Evolutionary conservation across 2,113 vertebrate species (phyloP).

Genomic region (Neogobius melanostomus): DNA sequence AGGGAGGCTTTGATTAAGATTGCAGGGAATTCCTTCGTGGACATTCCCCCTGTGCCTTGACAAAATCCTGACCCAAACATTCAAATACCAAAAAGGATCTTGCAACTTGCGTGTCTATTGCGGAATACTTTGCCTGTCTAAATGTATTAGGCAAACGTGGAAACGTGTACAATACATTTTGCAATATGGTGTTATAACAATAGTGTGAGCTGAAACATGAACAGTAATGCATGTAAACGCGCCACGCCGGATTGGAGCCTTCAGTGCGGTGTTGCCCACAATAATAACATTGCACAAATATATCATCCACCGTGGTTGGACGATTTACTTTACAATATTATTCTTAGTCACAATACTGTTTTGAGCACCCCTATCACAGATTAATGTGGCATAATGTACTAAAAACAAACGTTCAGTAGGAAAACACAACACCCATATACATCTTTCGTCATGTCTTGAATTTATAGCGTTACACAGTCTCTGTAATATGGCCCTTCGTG

Average conservation of each 20-base stretch:
- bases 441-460: background rate
- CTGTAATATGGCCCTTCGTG: slow-evolving; percentile 19
- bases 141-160: background rate
- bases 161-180: background rate
- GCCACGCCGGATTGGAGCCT: too few species aligned
- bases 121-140: slow-evolving; percentile 18
- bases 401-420: background rate
- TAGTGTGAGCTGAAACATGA: too few species aligned
- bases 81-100: slow-evolving; percentile 38
- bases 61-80: slow-evolving; percentile 27
- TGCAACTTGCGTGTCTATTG: slow-evolving; percentile 15
- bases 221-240: too few species aligned
- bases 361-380: background rate
- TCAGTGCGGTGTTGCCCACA: too few species aligned
- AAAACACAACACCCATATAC: background rate
- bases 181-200: background rate
- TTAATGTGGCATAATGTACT: background rate
- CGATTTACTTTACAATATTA: background rate
- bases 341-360: background rate
- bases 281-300: too few species aligned
- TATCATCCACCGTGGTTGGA: too few species aligned
- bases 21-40: slow-evolving; percentile 20
- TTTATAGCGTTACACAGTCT: slow-evolving; percentile 15
- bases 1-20: slow-evolving; percentile 23
- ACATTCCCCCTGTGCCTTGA: slow-evolving; percentile 17